Evolutionary conservation across 2,113 vertebrate genomes (phyloP).

Genomic region (Cololabis saira): DNA sequence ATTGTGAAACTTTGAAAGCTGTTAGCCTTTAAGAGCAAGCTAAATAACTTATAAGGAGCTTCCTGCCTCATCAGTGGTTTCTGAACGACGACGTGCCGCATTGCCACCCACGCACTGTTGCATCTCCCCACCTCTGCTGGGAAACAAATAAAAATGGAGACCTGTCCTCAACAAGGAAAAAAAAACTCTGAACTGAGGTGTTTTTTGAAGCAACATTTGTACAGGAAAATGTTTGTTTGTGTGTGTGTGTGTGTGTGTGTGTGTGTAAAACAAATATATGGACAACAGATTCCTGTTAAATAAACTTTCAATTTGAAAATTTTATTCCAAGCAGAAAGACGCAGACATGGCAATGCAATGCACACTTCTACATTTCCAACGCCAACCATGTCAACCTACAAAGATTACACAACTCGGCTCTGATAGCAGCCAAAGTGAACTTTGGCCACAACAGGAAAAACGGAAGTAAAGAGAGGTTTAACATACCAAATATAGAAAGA

Average conservation of each 20-base stretch:
- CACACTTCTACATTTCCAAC: conserved; percentile 23
- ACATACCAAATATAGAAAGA: conserved; percentile 26
- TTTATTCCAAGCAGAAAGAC: conserved; percentile 67
- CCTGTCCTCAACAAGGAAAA: not conserved
- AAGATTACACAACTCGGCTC: conserved; percentile 44
- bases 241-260: not conserved
- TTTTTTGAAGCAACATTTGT: not conserved
- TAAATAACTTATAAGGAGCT: conserved; percentile 29
- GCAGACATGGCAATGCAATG: conserved; percentile 39
- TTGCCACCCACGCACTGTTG: conserved; percentile 12
- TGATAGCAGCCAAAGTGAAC: conserved; percentile 23
- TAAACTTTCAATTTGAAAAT: conserved; percentile 41
- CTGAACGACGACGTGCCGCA: conserved; percentile 19
- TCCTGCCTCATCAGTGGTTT: conserved; percentile 17
- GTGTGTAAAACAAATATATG: not conserved
- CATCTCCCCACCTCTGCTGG: conserved; percentile 1
- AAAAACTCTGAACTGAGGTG: not conserved
- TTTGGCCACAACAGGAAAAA: conserved; percentile 33
- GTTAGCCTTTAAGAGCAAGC: conserved; percentile 10
- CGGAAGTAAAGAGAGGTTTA: conserved; percentile 14
- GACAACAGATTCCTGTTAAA: conserved; percentile 3
- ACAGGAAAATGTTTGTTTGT: not conserved
- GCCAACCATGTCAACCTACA: conserved; percentile 25
- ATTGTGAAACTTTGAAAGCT: no score
- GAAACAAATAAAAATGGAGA: conserved; percentile 18